Evolutionary conservation across 2,888 invertebrate species (phyloP).

Genomic region (Microplitis manilae): DNA sequence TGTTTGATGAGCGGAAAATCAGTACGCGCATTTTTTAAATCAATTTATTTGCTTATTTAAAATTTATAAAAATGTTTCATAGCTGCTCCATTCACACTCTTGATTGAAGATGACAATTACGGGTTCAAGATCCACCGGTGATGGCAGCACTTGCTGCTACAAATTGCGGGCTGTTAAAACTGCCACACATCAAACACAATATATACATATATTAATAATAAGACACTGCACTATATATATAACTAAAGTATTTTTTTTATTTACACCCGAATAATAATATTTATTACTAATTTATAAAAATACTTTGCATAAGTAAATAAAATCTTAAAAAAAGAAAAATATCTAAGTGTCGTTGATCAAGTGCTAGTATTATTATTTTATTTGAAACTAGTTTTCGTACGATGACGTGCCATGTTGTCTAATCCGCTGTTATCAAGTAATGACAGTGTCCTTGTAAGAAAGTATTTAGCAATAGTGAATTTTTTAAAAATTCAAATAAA

Average conservation of each 20-base stretch:
- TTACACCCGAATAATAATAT: not conserved
- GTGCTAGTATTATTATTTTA: conserved; percentile 38
- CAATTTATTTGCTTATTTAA: too few species aligned
- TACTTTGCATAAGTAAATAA: not conserved
- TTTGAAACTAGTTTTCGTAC: not conserved
- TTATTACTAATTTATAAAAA: not conserved
- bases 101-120: not conserved
- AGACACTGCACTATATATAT: not conserved
- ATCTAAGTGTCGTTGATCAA: conserved; percentile 11
- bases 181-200: not conserved
- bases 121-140: not conserved
- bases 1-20: too few species aligned
- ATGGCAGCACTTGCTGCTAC: not conserved
- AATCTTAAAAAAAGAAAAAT: not conserved
- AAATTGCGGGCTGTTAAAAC: not conserved
- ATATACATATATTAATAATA: not conserved
- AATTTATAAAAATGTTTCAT: too few species aligned
- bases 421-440: conserved; percentile 10
- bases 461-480: not conserved
- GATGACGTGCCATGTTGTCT: conserved; percentile 33
- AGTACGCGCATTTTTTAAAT: too few species aligned
- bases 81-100: too few species aligned
- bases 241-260: not conserved
- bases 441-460: not conserved
- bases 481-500: not conserved